phyloP scores from a whole-genome alignment of 2,113 vertebrate species.

The Anthoscopus minutus region DNA sequence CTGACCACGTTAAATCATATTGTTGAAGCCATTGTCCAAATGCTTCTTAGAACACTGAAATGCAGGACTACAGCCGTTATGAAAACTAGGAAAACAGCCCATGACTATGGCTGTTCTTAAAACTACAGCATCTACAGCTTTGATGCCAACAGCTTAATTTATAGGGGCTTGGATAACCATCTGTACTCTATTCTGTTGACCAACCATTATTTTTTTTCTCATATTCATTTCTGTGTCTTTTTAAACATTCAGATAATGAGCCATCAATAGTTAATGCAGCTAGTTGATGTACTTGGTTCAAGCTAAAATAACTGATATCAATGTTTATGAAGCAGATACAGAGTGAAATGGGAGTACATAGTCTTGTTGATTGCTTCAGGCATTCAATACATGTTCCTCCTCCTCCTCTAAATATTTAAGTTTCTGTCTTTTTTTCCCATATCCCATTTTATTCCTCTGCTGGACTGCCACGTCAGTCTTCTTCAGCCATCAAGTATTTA shows the following conservation, averaged over 20 bases:
- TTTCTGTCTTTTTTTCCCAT: not conserved
- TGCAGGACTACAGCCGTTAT: not conserved
- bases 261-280: slow-evolving; percentile 38
- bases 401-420: not conserved
- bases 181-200: not conserved
- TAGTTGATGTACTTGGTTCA: not conserved
- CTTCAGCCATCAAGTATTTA: not conserved
- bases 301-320: slow-evolving; percentile 7
- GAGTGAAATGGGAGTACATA: not conserved
- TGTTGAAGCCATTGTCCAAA: not conserved
- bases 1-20: not conserved
- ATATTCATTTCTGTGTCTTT: not conserved
- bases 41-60: not conserved
- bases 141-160: not conserved
- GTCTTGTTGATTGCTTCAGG: not conserved
- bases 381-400: not conserved
- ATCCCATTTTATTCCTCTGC: not conserved
- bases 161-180: not conserved
- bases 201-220: not conserved
- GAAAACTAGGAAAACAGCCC: not conserved
- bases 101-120: not conserved
- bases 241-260: not conserved
- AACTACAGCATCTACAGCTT: not conserved
- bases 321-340: slow-evolving; percentile 6
- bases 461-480: not conserved